phyloP scores from a whole-genome alignment of 2,888 invertebrate species.

The Exocentrus adspersus region DNA sequence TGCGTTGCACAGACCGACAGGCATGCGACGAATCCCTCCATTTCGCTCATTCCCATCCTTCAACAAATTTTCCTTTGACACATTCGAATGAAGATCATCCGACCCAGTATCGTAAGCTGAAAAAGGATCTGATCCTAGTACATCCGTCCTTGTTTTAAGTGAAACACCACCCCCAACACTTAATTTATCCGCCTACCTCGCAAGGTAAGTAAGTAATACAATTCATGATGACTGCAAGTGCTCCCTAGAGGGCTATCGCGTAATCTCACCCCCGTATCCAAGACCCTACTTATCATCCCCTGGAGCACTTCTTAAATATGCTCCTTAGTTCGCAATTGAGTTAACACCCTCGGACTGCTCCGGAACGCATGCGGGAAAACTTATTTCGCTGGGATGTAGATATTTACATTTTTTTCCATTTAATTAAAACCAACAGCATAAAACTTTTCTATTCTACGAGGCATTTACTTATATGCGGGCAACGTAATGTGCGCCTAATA shows the following conservation, averaged over 20 bases:
- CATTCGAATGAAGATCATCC: too few species aligned
- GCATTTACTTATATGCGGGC: too few species aligned
- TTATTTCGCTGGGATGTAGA: conserved; percentile 34
- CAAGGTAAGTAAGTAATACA: conserved; percentile 51
- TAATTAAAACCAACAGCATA: too few species aligned
- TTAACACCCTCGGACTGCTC: conserved; percentile 38
- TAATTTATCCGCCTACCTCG: conserved; percentile 44
- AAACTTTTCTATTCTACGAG: too few species aligned
- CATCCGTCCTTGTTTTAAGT: not conserved
- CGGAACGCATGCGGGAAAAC: too few species aligned
- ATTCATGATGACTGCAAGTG: conserved; percentile 51
- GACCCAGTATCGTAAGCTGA: too few species aligned
- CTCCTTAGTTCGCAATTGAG: conserved; percentile 43
- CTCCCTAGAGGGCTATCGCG: conserved; percentile 53
- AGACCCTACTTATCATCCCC: conserved; percentile 46
- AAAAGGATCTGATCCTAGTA: not conserved
- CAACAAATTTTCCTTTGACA: too few species aligned
- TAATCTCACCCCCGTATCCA: conserved; percentile 51
- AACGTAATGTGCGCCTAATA: too few species aligned
- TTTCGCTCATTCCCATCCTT: too few species aligned
- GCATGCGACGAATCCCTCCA: too few species aligned
- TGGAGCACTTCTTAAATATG: conserved; percentile 49
- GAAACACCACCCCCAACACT: conserved; percentile 37
- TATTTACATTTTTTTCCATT: too few species aligned
- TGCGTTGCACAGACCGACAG: too few species aligned